These are phyloP conservation scores for Nothobranchius kuhntae DNA, from an alignment of 2,113 vertebrate genomes.

Conservation along the genomic window DNA sequence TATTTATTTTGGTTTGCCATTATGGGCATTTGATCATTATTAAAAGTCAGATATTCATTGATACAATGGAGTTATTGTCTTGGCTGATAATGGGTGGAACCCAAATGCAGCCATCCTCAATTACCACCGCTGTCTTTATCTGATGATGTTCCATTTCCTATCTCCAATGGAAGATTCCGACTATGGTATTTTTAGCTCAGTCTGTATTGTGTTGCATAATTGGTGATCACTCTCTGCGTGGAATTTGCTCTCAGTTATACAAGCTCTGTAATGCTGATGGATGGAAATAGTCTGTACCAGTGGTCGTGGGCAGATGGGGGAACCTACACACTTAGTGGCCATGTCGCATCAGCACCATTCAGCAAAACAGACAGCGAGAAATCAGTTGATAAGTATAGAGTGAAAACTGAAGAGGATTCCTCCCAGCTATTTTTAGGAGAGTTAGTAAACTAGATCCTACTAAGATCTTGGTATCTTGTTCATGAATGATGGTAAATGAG, in stretches of 20 bases:
- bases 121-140: background rate
- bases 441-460: background rate
- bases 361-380: conserved; percentile 13
- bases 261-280: conserved; percentile 20
- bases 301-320: conserved; percentile 43
- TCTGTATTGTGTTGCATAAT: conserved; percentile 9
- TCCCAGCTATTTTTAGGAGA: too few relatives aligned
- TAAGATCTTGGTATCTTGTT: too few relatives aligned
- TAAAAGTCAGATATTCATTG: too few relatives aligned
- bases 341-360: conserved; percentile 33
- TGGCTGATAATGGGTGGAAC: background rate
- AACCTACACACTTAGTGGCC: conserved; percentile 40
- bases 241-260: conserved; percentile 15
- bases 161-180: background rate
- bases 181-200: conserved; percentile 24
- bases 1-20: background rate
- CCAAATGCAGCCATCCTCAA: background rate
- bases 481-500: too few relatives aligned
- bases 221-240: conserved; percentile 23
- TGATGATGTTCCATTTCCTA: background rate
- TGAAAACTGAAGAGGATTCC: too few relatives aligned
- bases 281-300: conserved; percentile 22
- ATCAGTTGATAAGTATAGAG: background rate
- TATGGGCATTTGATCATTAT: too few relatives aligned
- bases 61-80: background rate